These are phyloP conservation scores for Zenarchopterus dispar DNA, from an alignment of 2,797 vertebrate species.

Conservation along the genomic window DNA sequence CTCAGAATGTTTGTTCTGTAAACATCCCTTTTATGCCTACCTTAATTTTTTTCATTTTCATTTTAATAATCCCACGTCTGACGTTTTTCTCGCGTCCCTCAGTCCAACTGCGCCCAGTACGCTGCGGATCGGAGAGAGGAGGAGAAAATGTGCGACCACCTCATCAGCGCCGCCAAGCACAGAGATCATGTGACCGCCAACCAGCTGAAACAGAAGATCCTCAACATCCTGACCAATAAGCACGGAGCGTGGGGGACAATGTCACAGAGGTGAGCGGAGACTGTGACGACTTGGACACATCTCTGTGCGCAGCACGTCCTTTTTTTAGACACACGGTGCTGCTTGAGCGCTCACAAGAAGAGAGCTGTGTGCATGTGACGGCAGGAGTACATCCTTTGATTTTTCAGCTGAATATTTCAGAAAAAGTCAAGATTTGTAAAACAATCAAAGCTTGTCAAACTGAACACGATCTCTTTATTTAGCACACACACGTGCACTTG, in stretches of 20 bases:
- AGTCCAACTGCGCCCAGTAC: constrained; percentile 98
- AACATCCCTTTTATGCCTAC: too few species aligned
- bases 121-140: constrained; percentile 96
- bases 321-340: not conserved
- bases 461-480: too few species aligned
- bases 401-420: not conserved
- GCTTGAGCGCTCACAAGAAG: not conserved
- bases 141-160: constrained; percentile 99
- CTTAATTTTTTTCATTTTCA: too few species aligned
- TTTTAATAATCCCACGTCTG: too few species aligned
- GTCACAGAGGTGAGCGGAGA: constrained; percentile 89
- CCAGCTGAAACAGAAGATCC: constrained; percentile 98
- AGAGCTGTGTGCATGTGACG: not conserved
- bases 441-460: too few species aligned
- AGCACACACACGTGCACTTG: too few species aligned
- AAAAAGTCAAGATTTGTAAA: not conserved
- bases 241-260: constrained; percentile 98
- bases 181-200: constrained; percentile 98
- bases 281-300: not conserved
- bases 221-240: constrained; percentile 98
- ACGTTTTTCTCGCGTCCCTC: not conserved
- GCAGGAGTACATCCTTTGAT: not conserved
- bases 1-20: too few species aligned
- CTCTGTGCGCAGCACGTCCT: not conserved
- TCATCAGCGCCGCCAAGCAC: constrained; percentile 98